Percentiles rank a stretch among this genome's conserved stretches.
These are phyloP conservation scores for Parnassius glacialis DNA, from an alignment of 2,888 invertebrate genomes.

Conservation along the genomic window DNA sequence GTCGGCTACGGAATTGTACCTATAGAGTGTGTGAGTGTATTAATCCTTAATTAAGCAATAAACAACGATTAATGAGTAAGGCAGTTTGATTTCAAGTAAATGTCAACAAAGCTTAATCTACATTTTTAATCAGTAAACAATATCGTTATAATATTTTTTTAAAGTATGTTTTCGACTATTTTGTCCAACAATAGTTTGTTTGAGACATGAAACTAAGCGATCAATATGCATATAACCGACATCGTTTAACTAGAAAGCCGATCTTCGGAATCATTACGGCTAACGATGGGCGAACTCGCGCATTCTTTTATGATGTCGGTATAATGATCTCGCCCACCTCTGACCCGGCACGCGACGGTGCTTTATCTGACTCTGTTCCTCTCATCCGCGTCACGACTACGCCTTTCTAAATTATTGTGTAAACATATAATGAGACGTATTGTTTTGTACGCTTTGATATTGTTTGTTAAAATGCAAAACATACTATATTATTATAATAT, in stretches of 20 bases:
- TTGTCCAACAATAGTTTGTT: background rate
- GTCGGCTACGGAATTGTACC: no score
- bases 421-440: background rate
- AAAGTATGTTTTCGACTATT: background rate
- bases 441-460: background rate
- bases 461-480: background rate
- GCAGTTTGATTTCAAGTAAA: no score
- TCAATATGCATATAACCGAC: constrained; percentile 11
- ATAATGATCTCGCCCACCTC: constrained; percentile 38
- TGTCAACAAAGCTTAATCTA: no score
- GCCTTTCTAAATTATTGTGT: constrained; percentile 30
- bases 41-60: no score
- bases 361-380: constrained; percentile 18
- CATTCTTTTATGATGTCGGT: constrained; percentile 27
- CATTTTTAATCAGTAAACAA: no score
- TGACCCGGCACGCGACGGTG: constrained; percentile 41
- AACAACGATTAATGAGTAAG: no score
- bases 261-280: background rate
- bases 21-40: no score
- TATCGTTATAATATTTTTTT: no score
- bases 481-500: no score
- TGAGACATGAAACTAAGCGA: background rate
- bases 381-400: constrained; percentile 16
- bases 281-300: constrained; percentile 22
- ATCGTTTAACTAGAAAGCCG: constrained; percentile 14